phyloP scores from a whole-genome alignment of 2,113 vertebrate genomes.

The Channa maculata region DNA sequence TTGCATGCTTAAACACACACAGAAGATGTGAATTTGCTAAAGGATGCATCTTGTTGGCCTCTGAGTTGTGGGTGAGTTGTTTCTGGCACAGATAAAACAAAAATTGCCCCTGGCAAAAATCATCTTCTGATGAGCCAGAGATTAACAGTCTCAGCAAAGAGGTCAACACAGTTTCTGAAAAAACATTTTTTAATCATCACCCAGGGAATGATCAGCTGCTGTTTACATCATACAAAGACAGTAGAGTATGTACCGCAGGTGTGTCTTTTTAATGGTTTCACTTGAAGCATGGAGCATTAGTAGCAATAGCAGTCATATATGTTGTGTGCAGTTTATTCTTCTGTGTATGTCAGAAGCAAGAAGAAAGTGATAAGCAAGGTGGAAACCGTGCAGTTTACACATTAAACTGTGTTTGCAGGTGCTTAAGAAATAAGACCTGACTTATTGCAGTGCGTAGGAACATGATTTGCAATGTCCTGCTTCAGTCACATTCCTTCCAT shows the following conservation, averaged over 20 bases:
- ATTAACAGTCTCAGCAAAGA: constrained; percentile 9
- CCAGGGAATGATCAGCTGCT: not conserved
- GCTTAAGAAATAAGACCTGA: too few species aligned
- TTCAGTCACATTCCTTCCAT: not conserved
- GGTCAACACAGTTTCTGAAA: not conserved
- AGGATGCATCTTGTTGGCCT: not conserved
- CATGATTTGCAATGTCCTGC: not conserved
- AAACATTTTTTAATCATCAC: not conserved
- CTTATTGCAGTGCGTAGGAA: too few species aligned
- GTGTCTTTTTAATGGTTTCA: too few species aligned
- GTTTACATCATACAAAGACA: not conserved
- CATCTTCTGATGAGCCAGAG: constrained; percentile 14
- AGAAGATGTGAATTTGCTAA: not conserved
- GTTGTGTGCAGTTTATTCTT: too few species aligned
- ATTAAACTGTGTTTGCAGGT: not conserved
- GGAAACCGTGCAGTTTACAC: not conserved
- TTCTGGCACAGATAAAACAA: constrained; percentile 18
- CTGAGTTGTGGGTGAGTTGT: constrained; percentile 4
- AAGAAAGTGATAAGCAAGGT: too few species aligned
- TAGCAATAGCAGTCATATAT: too few species aligned
- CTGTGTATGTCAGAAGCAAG: too few species aligned
- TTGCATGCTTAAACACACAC: too few species aligned
- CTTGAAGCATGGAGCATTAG: too few species aligned
- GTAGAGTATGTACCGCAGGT: too few species aligned
- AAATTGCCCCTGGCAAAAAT: constrained; percentile 15